These are phyloP conservation scores for Rhadina sibilatrix DNA, from an alignment of 2,113 vertebrate species.

Conservation along the genomic window DNA sequence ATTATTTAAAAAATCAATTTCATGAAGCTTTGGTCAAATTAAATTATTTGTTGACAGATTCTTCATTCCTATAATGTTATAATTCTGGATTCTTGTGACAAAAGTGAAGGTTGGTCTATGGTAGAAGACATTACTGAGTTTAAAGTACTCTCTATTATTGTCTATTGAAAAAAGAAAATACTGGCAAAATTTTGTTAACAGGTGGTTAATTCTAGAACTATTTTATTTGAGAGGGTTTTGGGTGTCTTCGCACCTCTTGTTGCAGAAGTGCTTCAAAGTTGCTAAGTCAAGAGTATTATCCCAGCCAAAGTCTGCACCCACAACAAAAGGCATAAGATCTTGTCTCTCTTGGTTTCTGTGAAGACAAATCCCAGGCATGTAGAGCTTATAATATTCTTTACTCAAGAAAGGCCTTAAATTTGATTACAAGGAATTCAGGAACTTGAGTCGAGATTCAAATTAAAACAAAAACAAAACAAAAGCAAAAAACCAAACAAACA, in stretches of 20 bases:
- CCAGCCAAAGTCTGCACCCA: background rate
- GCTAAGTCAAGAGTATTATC: background rate
- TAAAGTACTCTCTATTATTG: background rate
- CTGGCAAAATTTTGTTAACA: background rate
- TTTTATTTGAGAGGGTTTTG: background rate
- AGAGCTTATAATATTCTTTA: background rate
- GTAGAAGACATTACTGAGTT: background rate
- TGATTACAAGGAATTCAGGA: background rate
- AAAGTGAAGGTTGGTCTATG: background rate
- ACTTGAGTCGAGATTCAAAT: background rate
- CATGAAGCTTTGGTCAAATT: background rate
- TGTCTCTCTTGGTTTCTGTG: background rate
- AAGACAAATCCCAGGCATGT: background rate
- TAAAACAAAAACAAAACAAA: too few species aligned
- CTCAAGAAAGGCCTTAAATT: background rate
- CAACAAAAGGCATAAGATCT: background rate
- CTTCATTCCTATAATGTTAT: background rate
- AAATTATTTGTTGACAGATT: background rate
- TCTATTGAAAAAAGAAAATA: background rate
- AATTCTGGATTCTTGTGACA: background rate
- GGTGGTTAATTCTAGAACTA: background rate
- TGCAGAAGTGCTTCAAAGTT: background rate
- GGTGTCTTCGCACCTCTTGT: background rate
- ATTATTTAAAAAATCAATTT: background rate
- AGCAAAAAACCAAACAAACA: too few species aligned